A percentile compares a stretch with the other conserved stretches of the same genome.
Evolutionary conservation across 2,113 vertebrate genomes (phyloP).

Genomic region (Toxotes chatareus): DNA sequence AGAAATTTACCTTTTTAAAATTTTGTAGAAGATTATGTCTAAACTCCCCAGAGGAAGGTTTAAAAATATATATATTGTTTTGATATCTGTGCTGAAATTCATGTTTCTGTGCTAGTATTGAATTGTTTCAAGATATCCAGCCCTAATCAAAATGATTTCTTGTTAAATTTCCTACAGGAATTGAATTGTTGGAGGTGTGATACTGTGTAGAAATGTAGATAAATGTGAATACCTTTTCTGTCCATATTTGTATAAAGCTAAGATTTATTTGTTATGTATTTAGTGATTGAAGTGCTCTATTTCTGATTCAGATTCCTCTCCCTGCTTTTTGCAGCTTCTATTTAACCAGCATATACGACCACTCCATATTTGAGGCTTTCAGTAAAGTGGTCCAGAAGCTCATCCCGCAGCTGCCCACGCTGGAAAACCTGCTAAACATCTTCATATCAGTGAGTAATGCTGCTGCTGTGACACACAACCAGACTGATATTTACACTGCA

Average conservation of each 20-base stretch:
- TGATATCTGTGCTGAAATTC: too few species aligned
- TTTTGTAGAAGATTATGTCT: too few species aligned
- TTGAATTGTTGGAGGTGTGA: too few species aligned
- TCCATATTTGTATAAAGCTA: not conserved
- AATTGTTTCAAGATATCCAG: too few species aligned
- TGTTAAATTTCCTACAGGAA: too few species aligned
- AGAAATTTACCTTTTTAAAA: too few species aligned
- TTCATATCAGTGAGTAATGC: slow-evolving; percentile 73
- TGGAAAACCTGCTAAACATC: slow-evolving; percentile 76
- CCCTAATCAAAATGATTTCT: too few species aligned
- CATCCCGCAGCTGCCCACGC: slow-evolving; percentile 69
- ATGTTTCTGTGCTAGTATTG: too few species aligned
- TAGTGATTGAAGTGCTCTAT: not conserved
- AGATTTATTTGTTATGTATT: not conserved
- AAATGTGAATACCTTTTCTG: too few species aligned
- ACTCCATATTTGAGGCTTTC: slow-evolving; percentile 75
- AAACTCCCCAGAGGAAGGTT: too few species aligned
- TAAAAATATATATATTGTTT: too few species aligned
- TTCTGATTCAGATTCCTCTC: not conserved
- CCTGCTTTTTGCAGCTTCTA: slow-evolving; percentile 55
- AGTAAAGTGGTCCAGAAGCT: slow-evolving; percentile 75
- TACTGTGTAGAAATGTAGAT: too few species aligned
- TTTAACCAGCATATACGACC: slow-evolving; percentile 72
- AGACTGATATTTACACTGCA: not conserved
- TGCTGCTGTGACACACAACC: not conserved